phyloP scores from a whole-genome alignment of 2,797 vertebrate genomes.

The Pelodytes ibericus region DNA sequence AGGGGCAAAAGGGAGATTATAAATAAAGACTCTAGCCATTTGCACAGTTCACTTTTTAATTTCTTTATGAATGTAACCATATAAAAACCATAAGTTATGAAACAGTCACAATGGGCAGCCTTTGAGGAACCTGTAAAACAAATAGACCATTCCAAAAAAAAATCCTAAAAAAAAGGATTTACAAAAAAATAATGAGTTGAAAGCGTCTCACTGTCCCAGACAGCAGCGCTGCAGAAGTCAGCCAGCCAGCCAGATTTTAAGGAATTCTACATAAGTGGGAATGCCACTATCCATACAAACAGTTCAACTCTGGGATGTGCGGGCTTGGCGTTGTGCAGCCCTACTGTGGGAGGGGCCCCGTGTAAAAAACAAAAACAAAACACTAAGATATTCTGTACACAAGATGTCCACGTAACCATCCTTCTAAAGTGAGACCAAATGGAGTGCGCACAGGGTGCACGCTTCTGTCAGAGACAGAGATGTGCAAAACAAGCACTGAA shows the following conservation, averaged over 20 bases:
- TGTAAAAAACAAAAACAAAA: too few relatives aligned
- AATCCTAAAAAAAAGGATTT: conserved; percentile 26
- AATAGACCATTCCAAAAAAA: conserved; percentile 41
- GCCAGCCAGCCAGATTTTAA: not conserved
- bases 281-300: not conserved
- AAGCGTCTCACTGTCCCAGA: not conserved
- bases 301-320: not conserved
- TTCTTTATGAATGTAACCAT: conserved; percentile 73
- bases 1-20: too few relatives aligned
- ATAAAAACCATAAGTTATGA: conserved; percentile 79
- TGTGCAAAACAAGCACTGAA: not conserved
- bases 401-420: too few relatives aligned
- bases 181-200: conserved; percentile 38
- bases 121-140: conserved; percentile 47
- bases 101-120: conserved; percentile 67
- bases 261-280: not conserved
- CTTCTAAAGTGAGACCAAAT: too few relatives aligned
- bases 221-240: not conserved
- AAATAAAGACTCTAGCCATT: not conserved
- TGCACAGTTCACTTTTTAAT: conserved; percentile 56
- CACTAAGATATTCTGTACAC: too few relatives aligned
- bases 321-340: not conserved
- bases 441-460: not conserved
- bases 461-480: not conserved
- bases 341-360: too few relatives aligned